Base-by-base conservation (phyloP, 2,113 vertebrate species). In the Eolophus roseicapilla region DNA sequence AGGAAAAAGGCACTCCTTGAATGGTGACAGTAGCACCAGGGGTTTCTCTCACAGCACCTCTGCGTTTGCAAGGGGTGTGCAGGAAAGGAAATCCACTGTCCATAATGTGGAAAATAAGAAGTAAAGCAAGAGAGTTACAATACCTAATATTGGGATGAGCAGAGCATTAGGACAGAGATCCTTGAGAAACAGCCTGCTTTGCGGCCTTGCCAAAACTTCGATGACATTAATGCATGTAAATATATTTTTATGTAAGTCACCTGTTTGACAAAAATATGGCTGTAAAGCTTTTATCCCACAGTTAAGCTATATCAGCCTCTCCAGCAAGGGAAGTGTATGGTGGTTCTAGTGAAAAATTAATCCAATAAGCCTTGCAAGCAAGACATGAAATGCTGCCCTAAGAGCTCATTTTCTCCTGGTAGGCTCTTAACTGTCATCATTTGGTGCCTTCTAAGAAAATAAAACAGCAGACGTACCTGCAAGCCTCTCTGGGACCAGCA, bases 11-110 rank as follows among this genome's bases (percentile, higher is more conserved):
- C 64, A 21, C 33, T 0, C 0, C 73, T 21, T 39, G 47, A 86
- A 57, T 1, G 0, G 41, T 0, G 0, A 29, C 28, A 14, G 35
- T 9, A 50, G 46, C 1, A 0, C 78, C 1, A 2, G 63, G 21
- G 41, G 6, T 23, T 81, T 78, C 31, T 87, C 50, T 60, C 44
- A 37, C 50, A 68, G 47, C 2, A 10, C 41, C 59, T 53, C 39
- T 29, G 11, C 17, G 3, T 87, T 55, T 84, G 33, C 11, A 71
- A 64, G 37, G n/a, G 35, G 8, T 9, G 6, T 4, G 11, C 21
- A 37, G 24, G 37, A 62, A 41, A 52, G 63, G 70, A 90, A 79
- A 39, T 21, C 37, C 20, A 9, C 75, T 33, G 33, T 71, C 33
- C 20, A 13, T 52, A 18, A 50, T 0, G 0, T 25, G 44, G 63